Conservation (phyloP, 2,888 invertebrate genomes). For the Drosophila anomalipes region DNA sequence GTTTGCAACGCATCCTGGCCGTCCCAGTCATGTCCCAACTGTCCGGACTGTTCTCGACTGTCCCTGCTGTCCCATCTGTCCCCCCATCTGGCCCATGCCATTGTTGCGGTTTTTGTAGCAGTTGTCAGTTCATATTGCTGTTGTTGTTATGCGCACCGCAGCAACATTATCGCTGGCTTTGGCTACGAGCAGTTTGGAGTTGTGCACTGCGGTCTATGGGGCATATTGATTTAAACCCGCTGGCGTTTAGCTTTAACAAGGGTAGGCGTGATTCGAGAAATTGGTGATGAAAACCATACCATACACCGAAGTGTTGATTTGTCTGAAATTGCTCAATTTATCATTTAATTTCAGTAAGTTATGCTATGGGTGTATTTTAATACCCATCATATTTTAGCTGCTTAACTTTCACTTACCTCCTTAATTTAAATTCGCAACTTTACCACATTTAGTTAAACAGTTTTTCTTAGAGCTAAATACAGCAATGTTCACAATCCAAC, state of each 20-base stretch:
- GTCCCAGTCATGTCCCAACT: constrained; percentile 37
- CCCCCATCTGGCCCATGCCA: constrained; percentile 16
- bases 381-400: background rate
- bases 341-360: background rate
- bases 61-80: constrained; percentile 21
- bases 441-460: background rate
- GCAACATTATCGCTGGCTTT: constrained; percentile 74
- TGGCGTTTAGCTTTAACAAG: constrained; percentile 37
- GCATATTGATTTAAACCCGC: constrained; percentile 66
- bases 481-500: background rate
- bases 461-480: background rate
- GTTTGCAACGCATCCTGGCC: constrained; percentile 41
- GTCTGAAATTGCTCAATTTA: background rate
- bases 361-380: background rate
- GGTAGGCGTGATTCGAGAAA: constrained; percentile 18
- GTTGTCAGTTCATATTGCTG: constrained; percentile 37
- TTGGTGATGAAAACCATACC: constrained; percentile 9
- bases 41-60: constrained; percentile 24
- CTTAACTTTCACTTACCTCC: background rate
- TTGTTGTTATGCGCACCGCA: constrained; percentile 70
- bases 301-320: background rate
- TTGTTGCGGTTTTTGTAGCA: constrained; percentile 38
- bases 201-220: constrained; percentile 57
- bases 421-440: background rate
- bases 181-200: constrained; percentile 60